Percentiles rank a stretch among this genome's conserved stretches.
Evolutionary conservation across 2,888 invertebrate genomes (phyloP).

Genomic region (Netelia inedita): DNA sequence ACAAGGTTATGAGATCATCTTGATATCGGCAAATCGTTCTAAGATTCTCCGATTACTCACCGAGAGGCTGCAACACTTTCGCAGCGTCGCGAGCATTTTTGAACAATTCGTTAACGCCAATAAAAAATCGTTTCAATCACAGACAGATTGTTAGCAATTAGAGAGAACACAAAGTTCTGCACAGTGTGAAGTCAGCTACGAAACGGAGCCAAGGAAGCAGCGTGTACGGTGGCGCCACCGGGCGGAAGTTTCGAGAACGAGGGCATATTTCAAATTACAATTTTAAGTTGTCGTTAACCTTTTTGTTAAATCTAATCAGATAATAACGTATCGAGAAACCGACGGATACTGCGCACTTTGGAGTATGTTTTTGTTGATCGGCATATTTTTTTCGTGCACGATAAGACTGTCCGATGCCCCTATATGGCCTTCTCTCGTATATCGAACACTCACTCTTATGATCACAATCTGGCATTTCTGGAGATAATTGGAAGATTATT

Average conservation of each 20-base stretch:
- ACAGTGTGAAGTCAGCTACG: conserved; percentile 18
- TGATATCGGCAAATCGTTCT: neutral
- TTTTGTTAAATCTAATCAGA: neutral
- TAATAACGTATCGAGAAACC: neutral
- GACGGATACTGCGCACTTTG: neutral
- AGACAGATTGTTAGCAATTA: conserved; percentile 43
- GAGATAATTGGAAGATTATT: conserved; percentile 52
- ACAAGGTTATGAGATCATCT: conserved; percentile 62
- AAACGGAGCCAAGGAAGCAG: neutral
- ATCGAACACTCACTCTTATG: conserved; percentile 5
- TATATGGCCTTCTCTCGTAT: neutral
- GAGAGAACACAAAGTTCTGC: neutral
- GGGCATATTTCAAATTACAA: neutral
- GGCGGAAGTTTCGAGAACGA: neutral
- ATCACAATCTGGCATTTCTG: conserved; percentile 33
- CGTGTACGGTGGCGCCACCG: neutral
- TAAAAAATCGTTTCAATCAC: conserved; percentile 7
- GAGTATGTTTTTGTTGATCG: neutral
- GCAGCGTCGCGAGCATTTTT: conserved; percentile 71
- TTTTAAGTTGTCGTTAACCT: neutral
- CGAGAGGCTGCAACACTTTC: conserved; percentile 74
- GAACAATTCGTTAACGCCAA: conserved; percentile 33
- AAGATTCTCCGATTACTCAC: conserved; percentile 65
- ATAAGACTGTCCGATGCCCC: neutral
- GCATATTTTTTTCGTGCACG: neutral